Percentiles rank a stretch among this genome's conserved stretches.
phyloP scores from a whole-genome alignment of 2,797 vertebrate species.

The Pyrocephalus nanus region DNA sequence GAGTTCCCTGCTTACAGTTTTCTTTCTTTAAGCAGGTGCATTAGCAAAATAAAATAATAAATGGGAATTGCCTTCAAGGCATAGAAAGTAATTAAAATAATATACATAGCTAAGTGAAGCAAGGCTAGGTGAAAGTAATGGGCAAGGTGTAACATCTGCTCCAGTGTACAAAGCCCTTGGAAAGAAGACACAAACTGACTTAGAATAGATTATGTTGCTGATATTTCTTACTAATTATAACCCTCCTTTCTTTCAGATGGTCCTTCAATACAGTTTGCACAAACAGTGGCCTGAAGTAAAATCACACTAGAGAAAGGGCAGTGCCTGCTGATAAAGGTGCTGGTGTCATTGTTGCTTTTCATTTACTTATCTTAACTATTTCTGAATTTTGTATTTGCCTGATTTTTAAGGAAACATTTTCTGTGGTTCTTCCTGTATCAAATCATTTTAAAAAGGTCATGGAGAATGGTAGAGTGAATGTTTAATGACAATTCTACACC shows the following conservation, averaged over 20 bases:
- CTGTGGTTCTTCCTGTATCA: not conserved
- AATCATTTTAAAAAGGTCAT: not conserved
- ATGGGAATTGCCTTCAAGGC: slow-evolving; percentile 7
- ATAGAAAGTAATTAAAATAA: slow-evolving; percentile 42
- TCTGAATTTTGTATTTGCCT: not conserved
- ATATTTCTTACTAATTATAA: not conserved
- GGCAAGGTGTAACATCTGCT: slow-evolving; percentile 25
- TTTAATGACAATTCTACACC: slow-evolving; percentile 61
- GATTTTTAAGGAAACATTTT: not conserved
- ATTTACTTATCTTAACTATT: not conserved
- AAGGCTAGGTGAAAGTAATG: not conserved
- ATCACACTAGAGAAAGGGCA: not conserved
- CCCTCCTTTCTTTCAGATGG: not conserved
- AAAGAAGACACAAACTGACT: slow-evolving; percentile 17
- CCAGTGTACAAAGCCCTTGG: not conserved
- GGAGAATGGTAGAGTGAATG: not conserved
- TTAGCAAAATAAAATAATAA: slow-evolving; percentile 2
- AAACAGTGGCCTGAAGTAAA: not conserved
- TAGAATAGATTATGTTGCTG: not conserved
- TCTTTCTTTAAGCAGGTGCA: not conserved
- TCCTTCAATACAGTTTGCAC: not conserved
- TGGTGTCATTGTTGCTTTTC: not conserved
- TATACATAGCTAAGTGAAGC: not conserved
- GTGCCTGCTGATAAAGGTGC: not conserved
- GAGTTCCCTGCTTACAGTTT: not conserved